Conservation (phyloP, 1,140 invertebrate genomes). For the Orussus abietinus region DNA sequence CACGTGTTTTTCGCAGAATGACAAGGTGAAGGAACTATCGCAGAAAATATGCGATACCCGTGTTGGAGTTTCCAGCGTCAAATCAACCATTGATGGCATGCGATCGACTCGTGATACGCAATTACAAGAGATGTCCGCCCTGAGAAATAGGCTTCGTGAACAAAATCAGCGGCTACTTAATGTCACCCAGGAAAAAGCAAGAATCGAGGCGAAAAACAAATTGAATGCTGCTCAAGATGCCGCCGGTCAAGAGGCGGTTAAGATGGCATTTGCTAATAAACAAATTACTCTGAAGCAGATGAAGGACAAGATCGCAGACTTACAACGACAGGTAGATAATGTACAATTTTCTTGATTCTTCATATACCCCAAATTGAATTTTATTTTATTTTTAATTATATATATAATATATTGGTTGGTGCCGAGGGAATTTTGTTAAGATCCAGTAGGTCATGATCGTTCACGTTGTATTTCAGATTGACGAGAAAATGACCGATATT, state of each 20-base stretch:
- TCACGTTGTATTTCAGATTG: too few relatives aligned
- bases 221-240: conserved; percentile 52
- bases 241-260: conserved; percentile 61
- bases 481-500: conserved; percentile 74
- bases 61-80: conserved; percentile 85
- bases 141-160: conserved; percentile 82
- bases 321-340: conserved; percentile 65
- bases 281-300: conserved; percentile 83
- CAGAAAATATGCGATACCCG: conserved; percentile 85
- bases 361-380: too few relatives aligned
- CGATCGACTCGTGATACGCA: conserved; percentile 83
- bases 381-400: too few relatives aligned
- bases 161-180: conserved; percentile 76
- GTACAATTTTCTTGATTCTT: conserved; percentile 1
- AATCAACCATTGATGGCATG: conserved; percentile 96
- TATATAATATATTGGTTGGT: too few relatives aligned
- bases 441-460: too few relatives aligned
- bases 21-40: conserved; percentile 82
- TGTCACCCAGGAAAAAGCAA: conserved; percentile 79
- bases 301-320: conserved; percentile 66
- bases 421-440: too few relatives aligned
- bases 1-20: conserved; percentile 56
- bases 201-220: conserved; percentile 74
- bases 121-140: conserved; percentile 81
- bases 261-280: conserved; percentile 73